phyloP scores from a whole-genome alignment of 2,113 vertebrate species.

The Eolophus roseicapilla region DNA sequence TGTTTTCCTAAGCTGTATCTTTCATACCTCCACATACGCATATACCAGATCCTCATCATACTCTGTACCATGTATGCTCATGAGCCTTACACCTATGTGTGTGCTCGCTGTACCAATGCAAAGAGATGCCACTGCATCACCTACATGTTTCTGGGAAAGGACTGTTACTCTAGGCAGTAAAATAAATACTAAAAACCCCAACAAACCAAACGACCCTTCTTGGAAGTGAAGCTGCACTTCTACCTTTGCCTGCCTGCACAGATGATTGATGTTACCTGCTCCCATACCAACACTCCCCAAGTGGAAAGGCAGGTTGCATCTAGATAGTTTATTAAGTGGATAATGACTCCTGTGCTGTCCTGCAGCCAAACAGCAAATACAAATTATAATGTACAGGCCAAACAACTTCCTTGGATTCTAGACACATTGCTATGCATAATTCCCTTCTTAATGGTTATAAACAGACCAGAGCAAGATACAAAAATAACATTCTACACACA shows the following conservation, averaged over 20 bases:
- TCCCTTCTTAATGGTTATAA: slow-evolving; percentile 46
- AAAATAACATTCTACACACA: slow-evolving; percentile 24
- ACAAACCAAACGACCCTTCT: background rate
- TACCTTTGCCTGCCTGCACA: background rate
- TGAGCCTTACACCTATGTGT: accelerated
- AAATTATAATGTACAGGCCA: slow-evolving; percentile 39
- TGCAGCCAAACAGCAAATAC: slow-evolving; percentile 45
- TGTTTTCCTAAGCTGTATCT: background rate
- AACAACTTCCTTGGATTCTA: slow-evolving; percentile 38
- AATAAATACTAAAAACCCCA: background rate
- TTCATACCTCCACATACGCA: background rate
- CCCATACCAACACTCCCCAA: background rate
- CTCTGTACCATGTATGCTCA: background rate
- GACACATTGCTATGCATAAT: slow-evolving; percentile 27
- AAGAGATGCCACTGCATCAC: background rate
- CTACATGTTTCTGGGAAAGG: background rate
- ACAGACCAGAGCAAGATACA: slow-evolving; percentile 12
- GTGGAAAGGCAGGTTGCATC: background rate
- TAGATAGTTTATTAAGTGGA: slow-evolving; percentile 47
- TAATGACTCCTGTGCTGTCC: slow-evolving; percentile 58
- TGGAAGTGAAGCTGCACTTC: background rate
- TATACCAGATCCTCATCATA: background rate
- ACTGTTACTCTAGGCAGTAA: background rate
- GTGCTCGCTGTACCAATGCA: background rate
- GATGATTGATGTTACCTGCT: slow-evolving; percentile 20